These are phyloP conservation scores for Asarcornis scutulata DNA, from an alignment of 2,113 vertebrate species.

Conservation along the genomic window DNA sequence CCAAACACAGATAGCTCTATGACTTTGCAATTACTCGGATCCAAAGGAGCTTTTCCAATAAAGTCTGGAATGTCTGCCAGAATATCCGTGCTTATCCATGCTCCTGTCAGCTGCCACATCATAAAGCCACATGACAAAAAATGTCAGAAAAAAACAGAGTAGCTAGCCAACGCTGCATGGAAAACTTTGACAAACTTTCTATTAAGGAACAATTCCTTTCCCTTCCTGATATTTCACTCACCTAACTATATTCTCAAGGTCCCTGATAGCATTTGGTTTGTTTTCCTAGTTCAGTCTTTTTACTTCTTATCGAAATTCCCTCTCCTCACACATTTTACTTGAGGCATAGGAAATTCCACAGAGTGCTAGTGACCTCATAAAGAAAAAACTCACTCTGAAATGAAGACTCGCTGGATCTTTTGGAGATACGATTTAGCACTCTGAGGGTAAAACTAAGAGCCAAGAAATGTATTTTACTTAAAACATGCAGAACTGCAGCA, in stretches of 20 bases:
- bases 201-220: background rate
- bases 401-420: background rate
- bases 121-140: background rate
- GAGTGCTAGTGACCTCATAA: background rate
- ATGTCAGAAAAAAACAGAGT: background rate
- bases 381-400: background rate
- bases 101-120: background rate
- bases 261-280: background rate
- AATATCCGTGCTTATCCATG: background rate
- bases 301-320: background rate
- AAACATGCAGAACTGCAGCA: background rate
- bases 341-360: background rate
- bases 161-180: background rate
- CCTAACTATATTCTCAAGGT: background rate
- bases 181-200: background rate
- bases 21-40: background rate
- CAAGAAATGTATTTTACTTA: background rate
- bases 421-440: background rate
- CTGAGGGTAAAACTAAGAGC: background rate
- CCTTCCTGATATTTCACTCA: background rate
- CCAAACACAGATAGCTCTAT: background rate
- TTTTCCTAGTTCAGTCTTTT: background rate
- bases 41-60: constrained; percentile 20
- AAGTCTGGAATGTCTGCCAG: constrained; percentile 5
- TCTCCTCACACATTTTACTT: background rate